Evolutionary conservation across 2,797 vertebrate genomes (phyloP), one percentile per base, ranked within the genome.

Genomic region (Sphaeramia orbicularis): DNA sequence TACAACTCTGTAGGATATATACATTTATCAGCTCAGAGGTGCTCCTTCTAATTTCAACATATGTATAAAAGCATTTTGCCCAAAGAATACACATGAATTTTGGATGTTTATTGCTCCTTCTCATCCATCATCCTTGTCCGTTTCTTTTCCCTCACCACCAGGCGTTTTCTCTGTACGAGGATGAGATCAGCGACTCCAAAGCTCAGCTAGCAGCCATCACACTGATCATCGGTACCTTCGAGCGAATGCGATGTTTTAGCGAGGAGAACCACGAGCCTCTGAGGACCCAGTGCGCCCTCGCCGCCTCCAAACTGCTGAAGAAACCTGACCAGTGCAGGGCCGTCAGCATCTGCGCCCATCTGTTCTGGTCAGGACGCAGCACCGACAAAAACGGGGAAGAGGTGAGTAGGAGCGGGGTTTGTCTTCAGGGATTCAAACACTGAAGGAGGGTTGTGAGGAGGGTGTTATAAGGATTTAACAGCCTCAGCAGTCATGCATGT

Each of bases 101-200:
- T 35, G 7, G 24, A 27, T 42, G 4, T 42, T 8, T 14, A n/a
- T 42, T 15, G 2, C 21, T 56, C 10, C 4, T 30, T 8, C 19
- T 21, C 19, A 2, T 21, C 7, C 3, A 1, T 2, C 24, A 18
- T 4, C 1, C 6, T 18, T 7, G n/a, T 1, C n/a, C 21, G 7
- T 18, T 2, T n/a, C 24, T 18, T 44, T 14, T 52, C 6, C 9
- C 32, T 15, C 30, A 15, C 12, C 80, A 99, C 12, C 80, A 99
- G 97, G 97, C 98, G 4, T 99, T 99, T 80, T 99, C 97, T 42
- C 91, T 99, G 3, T 99, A 99, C 40, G 98, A 99, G 91, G 98
- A 99, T 55, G 97, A 99, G 94, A 99, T 99, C 90, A 98, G 97
- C 54, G 98, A 99, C 91, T 99, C 97, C 15, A 99, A 99, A 92